phyloP scores from a whole-genome alignment of 1,140 invertebrate species.

The Colletes gigas region DNA sequence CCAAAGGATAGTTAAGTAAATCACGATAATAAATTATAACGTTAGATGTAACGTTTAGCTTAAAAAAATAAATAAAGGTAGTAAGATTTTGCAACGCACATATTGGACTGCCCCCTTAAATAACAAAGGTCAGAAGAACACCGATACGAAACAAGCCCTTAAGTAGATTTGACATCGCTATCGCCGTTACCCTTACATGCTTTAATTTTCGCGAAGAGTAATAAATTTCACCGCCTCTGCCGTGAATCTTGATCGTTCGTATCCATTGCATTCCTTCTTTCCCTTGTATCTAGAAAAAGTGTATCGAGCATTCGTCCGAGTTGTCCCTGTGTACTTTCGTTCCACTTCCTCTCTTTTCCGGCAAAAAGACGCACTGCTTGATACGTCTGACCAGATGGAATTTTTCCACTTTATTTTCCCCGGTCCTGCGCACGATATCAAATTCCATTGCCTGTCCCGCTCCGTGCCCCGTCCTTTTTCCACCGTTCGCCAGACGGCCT shows the following conservation, averaged over 20 bases:
- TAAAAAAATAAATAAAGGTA: too few species aligned
- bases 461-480: background rate
- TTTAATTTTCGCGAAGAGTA: too few species aligned
- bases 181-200: too few species aligned
- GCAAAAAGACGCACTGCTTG: slow-evolving; percentile 24
- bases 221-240: too few species aligned
- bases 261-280: background rate
- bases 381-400: slow-evolving; percentile 67
- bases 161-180: too few species aligned
- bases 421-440: slow-evolving; percentile 62
- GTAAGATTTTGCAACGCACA: too few species aligned
- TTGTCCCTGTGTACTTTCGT: slow-evolving; percentile 20
- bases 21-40: too few species aligned
- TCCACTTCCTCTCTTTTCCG: slow-evolving; percentile 12
- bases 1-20: too few species aligned
- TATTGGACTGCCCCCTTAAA: too few species aligned
- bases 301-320: slow-evolving; percentile 50
- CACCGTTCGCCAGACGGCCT: background rate
- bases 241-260: slow-evolving; percentile 15
- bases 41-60: too few species aligned
- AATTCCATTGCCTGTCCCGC: slow-evolving; percentile 60
- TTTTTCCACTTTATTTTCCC: slow-evolving; percentile 72
- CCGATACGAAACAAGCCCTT: too few species aligned
- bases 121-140: too few species aligned
- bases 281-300: slow-evolving; percentile 23